Base-by-base conservation (phyloP, 2,113 vertebrate genomes). In the Herpetotheres cachinnans region DNA sequence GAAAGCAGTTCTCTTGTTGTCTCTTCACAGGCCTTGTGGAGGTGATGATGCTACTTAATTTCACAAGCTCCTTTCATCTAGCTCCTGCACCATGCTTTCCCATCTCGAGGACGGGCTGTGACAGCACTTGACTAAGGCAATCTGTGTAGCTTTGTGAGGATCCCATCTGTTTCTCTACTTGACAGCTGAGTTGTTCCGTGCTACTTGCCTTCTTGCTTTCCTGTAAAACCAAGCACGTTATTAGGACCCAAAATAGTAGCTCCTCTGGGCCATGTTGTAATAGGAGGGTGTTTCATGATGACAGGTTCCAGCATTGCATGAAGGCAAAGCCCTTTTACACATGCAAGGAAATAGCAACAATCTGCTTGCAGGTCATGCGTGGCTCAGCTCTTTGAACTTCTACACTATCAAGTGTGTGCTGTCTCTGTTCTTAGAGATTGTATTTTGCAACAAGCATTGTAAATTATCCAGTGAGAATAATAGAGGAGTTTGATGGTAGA, bases 121-220 rank as follows among this genome's bases (percentile, higher is more conserved):
- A 93, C 93, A 92, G 92, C 89, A 63, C 85, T 95, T 89, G 55
- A 92, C 91, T 93, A 91, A 94, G 66, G 71, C 87, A 96, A 92
- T 94, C 91, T 96, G 94, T 89, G 89, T 58, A 95, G 94, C 71
- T 93, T 89, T 91, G 87, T 91, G 93, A 94, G 76, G 62, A 90
- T 95, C 84, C 97, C 96, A 96, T 96, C 94, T 97, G 97, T 93
- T 97, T 91, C 94, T 71, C 29, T 88, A 32, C 78, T 90, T 96
- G 91, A 91, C 97, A 95, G 94, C 94, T 96, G 95, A 79, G 52
- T 91, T 90, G 87, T 94, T 95, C 91, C 29, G 21, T n/a, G 78
- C 88, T 95, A 66, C 93, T 96, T 83, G 94, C 87, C 67, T 95
- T 69, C 74, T 73, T 91, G 73, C 95, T 94, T 96, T 93, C 84